Base-by-base conservation (phyloP, 1,140 invertebrate species). In the Halesus radiatus region DNA sequence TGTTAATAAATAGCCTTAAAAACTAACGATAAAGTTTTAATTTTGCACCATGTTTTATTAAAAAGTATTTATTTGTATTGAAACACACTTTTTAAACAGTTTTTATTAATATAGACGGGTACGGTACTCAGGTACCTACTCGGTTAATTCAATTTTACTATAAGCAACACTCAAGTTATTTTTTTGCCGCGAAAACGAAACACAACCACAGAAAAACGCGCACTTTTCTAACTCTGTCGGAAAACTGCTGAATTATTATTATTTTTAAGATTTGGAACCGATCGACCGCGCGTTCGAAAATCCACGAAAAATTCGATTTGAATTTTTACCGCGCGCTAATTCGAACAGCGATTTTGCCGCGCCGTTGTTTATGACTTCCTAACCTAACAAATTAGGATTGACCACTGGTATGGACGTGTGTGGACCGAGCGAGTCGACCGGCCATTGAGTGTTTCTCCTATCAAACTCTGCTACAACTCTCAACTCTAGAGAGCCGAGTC, bases 371-470 rank as follows among this genome's bases (percentile, higher is more conserved):
- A 72, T 72, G n/a, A 20, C 8, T 66, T 72, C 45, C 32, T 50
- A 50, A 52, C 45, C 45, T 45, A 72, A 50, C 23, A 66, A 37
- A 26, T 66, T 66, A n/a, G 32, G 32, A 18, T 50, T 72, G 68
- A 72, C 68, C 68, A 45, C 52, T 45, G 68, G 68, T 22, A n/a
- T 74, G 87, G 86, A 86, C 88, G 88, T 89, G 88, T 89, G 87
- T 85, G 85, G 86, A 84, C 86, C 85, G 86, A 85, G 85, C 88
- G 85, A 87, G 88, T 87, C 88, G 87, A 87, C 86, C 88, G 88
- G 88, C 88, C 88, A 89, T 89, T 89, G 88, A 72, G 68, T n/a
- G n/a, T 85, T 85, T 85, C 86, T 88, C 86, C 86, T 87, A 87
- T 88, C 88, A 89, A 87, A 87, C 52, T 18, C 50, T 26, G n/a